phyloP scores from a whole-genome alignment of 1,140 invertebrate species.

The Drosophila sulfurigaster region DNA sequence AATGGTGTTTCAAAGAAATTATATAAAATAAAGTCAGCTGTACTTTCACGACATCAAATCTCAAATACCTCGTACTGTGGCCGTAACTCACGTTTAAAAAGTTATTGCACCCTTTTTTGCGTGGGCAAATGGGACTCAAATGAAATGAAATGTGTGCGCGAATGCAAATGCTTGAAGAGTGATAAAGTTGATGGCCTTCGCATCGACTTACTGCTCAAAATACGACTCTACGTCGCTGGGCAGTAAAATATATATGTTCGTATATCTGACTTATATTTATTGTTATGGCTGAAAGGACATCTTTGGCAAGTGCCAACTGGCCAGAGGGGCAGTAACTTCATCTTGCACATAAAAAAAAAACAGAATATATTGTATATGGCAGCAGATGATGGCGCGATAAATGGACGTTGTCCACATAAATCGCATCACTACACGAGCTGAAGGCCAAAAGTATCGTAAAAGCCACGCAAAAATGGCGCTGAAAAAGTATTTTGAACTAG shows the following conservation, averaged over 20 bases:
- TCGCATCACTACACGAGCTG: slow-evolving; percentile 45
- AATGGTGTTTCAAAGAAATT: too few species aligned
- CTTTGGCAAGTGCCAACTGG: background rate
- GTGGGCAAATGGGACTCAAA: too few species aligned
- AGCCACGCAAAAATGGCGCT: slow-evolving; percentile 39
- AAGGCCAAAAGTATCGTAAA: slow-evolving; percentile 63
- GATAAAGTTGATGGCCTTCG: slow-evolving; percentile 35
- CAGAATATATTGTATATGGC: slow-evolving; percentile 1
- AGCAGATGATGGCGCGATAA: slow-evolving; percentile 74
- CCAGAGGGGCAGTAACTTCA: background rate
- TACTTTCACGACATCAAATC: too few species aligned
- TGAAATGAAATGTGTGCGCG: slow-evolving; percentile 14
- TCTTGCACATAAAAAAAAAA: background rate
- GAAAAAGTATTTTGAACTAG: slow-evolving; percentile 6
- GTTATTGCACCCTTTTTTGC: too few species aligned
- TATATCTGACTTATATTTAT: slow-evolving; percentile 70
- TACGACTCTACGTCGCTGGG: slow-evolving; percentile 27
- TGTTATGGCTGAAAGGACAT: slow-evolving; percentile 41
- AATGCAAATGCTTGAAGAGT: slow-evolving; percentile 31
- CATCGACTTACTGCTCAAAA: slow-evolving; percentile 38
- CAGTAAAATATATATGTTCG: slow-evolving; percentile 42
- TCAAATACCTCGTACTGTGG: too few species aligned
- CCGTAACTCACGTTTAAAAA: too few species aligned
- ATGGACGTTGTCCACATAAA: slow-evolving; percentile 73
- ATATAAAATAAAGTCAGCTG: too few species aligned